Base-by-base conservation (phyloP, 2,888 invertebrate genomes). In the Tubiluchus corallicola region DNA sequence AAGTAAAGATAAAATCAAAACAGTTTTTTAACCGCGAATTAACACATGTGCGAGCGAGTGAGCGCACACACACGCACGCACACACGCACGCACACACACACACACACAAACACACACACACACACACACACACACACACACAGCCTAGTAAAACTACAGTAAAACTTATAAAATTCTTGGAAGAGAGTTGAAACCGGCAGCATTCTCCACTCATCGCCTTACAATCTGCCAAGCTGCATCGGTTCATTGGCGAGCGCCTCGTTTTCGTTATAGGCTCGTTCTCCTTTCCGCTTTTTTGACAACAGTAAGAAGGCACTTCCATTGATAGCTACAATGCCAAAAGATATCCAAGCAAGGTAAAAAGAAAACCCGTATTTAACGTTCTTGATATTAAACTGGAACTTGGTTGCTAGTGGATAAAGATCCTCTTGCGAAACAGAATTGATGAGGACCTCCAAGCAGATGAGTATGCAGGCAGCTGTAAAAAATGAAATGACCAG, bases 211-310 rank as follows among this genome's bases (percentile, higher is more conserved):
- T 19, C n/a, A 9, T 37, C 16, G 17, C 13, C 3, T 50, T 45
- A 53, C 45, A 54, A 52, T 43, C 71, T 61, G 9, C 70, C 68
- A 43, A 84, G 78, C 57, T 79, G 79, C 38, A 80, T 79, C 0
- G 82, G 81, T 56, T 83, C 83, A 55, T 85, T 83, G 3, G 79
- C 82, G 75, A 79, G 76, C 1, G 79, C 82, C 37, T 81, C 68
- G 57, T 82, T 80, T 50, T 80, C 80, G n/a, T 74, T 77, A 3
- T 79, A 78, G 1, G 82, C 82, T 55, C 80, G 78, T 52, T 77
- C 75, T 1, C 82, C 78, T 69, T 85, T 85, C 63, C 79, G 75
- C 61, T 85, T 85, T 46, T 79, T 74, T 0, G 83, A 83, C 60
- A 76, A 81, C 65, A 81, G 71, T 53, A 84, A 72, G 62, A 84